Conservation (phyloP, 2,888 invertebrate genomes). For the Alcis repandata region DNA sequence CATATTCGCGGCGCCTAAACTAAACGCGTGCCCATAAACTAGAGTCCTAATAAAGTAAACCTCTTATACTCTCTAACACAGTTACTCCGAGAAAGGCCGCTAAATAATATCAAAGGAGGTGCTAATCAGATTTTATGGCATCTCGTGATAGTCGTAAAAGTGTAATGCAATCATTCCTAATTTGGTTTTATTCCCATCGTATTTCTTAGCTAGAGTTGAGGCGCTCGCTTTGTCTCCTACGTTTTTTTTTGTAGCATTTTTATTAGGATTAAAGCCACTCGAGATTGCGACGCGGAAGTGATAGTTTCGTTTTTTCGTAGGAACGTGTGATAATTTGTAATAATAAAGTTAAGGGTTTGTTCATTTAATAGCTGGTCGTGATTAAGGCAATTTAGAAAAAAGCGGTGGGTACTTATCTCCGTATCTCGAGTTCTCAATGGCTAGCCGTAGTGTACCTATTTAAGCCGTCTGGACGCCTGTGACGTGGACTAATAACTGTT, state of each 20-base stretch:
- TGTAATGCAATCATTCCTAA: slow-evolving; percentile 42
- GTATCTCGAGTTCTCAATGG: no score
- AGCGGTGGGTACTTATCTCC: no score
- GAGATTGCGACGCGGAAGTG: slow-evolving; percentile 12
- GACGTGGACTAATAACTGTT: no score
- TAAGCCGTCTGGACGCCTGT: no score
- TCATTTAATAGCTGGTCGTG: no score
- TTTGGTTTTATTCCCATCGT: slow-evolving; percentile 40
- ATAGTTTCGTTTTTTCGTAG: not conserved
- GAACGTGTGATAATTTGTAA: not conserved
- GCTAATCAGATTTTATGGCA: slow-evolving; percentile 41
- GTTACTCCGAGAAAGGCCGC: slow-evolving; percentile 29
- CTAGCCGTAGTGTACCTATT: no score
- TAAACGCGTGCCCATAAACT: slow-evolving; percentile 17
- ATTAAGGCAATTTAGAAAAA: no score
- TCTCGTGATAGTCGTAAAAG: slow-evolving; percentile 40
- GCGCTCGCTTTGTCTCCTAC: slow-evolving; percentile 29
- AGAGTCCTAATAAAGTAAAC: slow-evolving; percentile 22
- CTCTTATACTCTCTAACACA: slow-evolving; percentile 25
- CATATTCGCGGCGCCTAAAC: slow-evolving; percentile 7
- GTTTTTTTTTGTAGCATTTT: slow-evolving; percentile 31
- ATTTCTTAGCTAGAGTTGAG: slow-evolving; percentile 34
- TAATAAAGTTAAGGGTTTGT: not conserved
- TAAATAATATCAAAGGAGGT: slow-evolving; percentile 40
- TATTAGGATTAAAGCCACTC: slow-evolving; percentile 29